phyloP scores from a whole-genome alignment of 2,797 vertebrate genomes.

The Acrossocheilus fasciatus region DNA sequence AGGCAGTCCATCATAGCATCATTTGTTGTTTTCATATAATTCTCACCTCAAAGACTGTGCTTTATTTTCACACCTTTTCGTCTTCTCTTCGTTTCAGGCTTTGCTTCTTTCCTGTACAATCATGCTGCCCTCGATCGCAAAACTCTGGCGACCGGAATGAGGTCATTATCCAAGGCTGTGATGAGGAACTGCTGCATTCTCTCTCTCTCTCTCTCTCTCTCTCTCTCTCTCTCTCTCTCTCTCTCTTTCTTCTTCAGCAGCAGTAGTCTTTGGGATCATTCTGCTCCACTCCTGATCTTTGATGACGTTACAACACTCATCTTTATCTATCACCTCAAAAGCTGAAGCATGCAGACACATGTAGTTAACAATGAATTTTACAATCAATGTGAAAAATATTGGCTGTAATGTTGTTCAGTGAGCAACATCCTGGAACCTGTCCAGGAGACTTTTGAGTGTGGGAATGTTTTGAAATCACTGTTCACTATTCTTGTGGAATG shows the following conservation, averaged over 20 bases:
- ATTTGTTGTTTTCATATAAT: constrained; percentile 13
- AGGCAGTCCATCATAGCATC: constrained; percentile 16
- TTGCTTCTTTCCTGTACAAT: constrained; percentile 15
- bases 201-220: background rate
- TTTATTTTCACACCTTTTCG: constrained; percentile 40
- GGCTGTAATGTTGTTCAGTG: constrained; percentile 25
- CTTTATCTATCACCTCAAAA: constrained; percentile 27
- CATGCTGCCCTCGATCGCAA: constrained; percentile 43
- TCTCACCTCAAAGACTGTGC: constrained; percentile 14
- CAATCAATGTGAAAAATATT: constrained; percentile 36
- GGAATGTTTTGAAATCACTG: constrained; percentile 21
- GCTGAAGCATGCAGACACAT: constrained; percentile 43
- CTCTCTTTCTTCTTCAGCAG: constrained; percentile 32
- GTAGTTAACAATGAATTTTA: constrained; percentile 47
- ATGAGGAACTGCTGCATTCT: constrained; percentile 25
- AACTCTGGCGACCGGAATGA: constrained; percentile 47
- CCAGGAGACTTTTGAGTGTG: constrained; percentile 18
- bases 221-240: constrained; percentile 30
- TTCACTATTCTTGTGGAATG: background rate
- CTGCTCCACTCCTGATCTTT: constrained; percentile 11
- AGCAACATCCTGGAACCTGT: constrained; percentile 33
- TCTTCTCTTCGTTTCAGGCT: background rate
- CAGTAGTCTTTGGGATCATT: constrained; percentile 5
- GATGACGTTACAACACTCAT: constrained; percentile 32
- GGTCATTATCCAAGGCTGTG: constrained; percentile 41